Percentiles rank a stretch among this genome's conserved stretches.
Evolutionary conservation across 1,140 invertebrate genomes (phyloP).

Genomic region (Caerostris darwini): DNA sequence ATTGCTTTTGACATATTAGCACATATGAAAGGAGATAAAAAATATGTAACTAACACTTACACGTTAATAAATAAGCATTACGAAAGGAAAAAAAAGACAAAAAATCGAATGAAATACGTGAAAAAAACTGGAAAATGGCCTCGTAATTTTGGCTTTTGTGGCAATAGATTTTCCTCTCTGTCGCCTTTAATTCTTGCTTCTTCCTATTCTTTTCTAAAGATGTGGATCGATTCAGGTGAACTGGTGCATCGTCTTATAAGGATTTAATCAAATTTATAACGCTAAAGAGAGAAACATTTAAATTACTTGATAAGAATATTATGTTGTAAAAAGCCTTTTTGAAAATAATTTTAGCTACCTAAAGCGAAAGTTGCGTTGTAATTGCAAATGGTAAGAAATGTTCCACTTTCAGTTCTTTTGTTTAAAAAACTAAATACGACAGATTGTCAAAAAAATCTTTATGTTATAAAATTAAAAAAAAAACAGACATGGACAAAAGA

Average conservation of each 20-base stretch:
- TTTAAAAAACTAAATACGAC: too few species aligned
- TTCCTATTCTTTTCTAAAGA: not conserved
- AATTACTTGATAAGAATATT: not conserved
- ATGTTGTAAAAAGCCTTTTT: not conserved
- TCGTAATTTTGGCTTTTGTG: conserved; percentile 32
- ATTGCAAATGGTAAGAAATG: not conserved
- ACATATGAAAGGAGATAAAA: conserved; percentile 23
- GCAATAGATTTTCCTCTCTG: conserved; percentile 29
- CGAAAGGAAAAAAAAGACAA: not conserved
- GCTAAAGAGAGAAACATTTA: conserved; percentile 10
- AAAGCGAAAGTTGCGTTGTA: not conserved
- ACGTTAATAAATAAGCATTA: conserved; percentile 56
- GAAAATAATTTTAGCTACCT: not conserved
- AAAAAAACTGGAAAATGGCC: conserved; percentile 20
- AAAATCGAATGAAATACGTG: conserved; percentile 9
- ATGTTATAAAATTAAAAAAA: too few species aligned
- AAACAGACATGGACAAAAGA: too few species aligned
- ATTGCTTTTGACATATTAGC: conserved; percentile 35
- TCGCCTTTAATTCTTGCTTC: conserved; percentile 2
- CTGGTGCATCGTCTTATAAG: not conserved
- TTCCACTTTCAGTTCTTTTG: not conserved
- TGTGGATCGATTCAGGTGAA: not conserved
- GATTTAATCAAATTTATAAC: conserved; percentile 7
- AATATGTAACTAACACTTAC: conserved; percentile 57
- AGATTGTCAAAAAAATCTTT: too few species aligned